phyloP scores from a whole-genome alignment of 2,797 vertebrate genomes.

The Alauda arvensis region DNA sequence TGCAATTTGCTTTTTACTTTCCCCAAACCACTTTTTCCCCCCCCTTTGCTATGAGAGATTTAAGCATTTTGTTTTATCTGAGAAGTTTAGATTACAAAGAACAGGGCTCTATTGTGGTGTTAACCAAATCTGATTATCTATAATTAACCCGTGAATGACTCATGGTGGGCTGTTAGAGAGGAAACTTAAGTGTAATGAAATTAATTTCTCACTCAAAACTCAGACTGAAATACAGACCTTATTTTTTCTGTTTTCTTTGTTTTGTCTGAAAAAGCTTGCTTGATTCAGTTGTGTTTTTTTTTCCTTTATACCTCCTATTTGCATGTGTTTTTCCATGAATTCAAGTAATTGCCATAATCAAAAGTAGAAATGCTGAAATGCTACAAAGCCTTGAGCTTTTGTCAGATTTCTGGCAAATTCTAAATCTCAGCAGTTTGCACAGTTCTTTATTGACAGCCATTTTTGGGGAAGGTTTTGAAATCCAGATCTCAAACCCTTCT shows the following conservation, averaged over 20 bases:
- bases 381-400: background rate
- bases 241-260: background rate
- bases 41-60: background rate
- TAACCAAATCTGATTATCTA: constrained; percentile 22
- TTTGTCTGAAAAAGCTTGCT: background rate
- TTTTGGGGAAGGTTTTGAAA: background rate
- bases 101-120: background rate
- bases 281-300: background rate
- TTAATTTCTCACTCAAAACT: background rate
- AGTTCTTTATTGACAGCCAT: background rate
- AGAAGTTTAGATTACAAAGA: constrained; percentile 4
- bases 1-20: constrained; percentile 35
- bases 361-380: background rate
- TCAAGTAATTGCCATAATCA: background rate
- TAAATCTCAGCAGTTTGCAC: background rate
- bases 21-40: background rate
- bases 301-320: background rate
- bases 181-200: background rate
- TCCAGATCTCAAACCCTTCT: background rate
- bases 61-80: background rate
- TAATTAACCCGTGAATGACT: constrained; percentile 31
- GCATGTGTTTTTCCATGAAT: background rate
- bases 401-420: background rate
- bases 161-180: background rate
- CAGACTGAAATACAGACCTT: background rate